Evolutionary conservation across 2,888 invertebrate species (phyloP).

Genomic region (Netelia melanura): DNA sequence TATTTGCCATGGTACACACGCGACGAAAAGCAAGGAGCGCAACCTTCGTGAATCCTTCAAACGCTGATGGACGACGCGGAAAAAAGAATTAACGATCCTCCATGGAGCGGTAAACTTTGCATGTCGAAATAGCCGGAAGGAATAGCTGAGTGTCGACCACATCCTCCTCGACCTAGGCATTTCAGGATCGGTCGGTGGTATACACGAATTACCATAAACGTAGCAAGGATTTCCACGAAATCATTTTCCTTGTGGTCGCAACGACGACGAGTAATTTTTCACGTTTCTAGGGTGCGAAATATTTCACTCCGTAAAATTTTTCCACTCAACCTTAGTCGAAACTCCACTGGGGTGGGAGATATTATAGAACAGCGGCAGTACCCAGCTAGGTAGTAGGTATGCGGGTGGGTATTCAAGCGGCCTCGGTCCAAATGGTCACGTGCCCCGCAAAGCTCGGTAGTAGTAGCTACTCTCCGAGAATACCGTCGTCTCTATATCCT

Average conservation of each 20-base stretch:
- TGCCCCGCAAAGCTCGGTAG: slow-evolving; percentile 48
- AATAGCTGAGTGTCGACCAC: neutral
- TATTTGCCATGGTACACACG: neutral
- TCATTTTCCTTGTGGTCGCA: slow-evolving; percentile 36
- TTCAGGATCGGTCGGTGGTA: neutral
- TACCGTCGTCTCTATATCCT: slow-evolving; percentile 32
- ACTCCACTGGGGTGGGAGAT: slow-evolving; percentile 23
- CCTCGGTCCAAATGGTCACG: slow-evolving; percentile 66
- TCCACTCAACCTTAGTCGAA: slow-evolving; percentile 27
- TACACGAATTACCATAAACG: neutral
- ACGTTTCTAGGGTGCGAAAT: slow-evolving; percentile 26
- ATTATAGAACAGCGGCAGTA: slow-evolving; percentile 1
- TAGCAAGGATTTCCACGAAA: slow-evolving; percentile 17
- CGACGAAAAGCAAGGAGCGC: neutral
- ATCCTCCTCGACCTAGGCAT: neutral
- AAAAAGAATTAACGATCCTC: slow-evolving; percentile 21
- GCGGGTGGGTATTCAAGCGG: slow-evolving; percentile 43
- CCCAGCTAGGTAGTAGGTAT: slow-evolving; percentile 19
- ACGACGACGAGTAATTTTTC: slow-evolving; percentile 36
- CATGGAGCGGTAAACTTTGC: slow-evolving; percentile 19
- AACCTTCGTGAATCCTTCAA: slow-evolving; percentile 18
- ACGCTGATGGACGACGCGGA: slow-evolving; percentile 1
- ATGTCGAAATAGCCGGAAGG: neutral
- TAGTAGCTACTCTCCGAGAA: slow-evolving; percentile 47
- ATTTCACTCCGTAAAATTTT: slow-evolving; percentile 41